phyloP scores from a whole-genome alignment of 1,140 invertebrate genomes.

The Hyphantria cunea region DNA sequence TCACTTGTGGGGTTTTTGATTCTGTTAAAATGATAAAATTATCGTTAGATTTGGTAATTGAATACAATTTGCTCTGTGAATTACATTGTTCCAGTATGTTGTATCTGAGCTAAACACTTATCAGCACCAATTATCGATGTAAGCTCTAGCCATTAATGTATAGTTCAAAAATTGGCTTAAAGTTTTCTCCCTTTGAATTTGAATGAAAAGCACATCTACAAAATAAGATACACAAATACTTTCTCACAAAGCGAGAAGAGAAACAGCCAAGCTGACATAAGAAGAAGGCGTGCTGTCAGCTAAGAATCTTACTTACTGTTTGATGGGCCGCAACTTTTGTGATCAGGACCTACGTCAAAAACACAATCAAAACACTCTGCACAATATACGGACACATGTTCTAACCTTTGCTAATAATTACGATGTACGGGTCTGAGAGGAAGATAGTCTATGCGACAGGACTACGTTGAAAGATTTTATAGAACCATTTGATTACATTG shows the following conservation, averaged over 20 bases:
- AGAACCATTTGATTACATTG: constrained; percentile 40
- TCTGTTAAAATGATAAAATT: constrained; percentile 32
- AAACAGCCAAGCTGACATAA: constrained; percentile 71
- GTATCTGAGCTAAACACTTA: constrained; percentile 57
- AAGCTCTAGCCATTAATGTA: constrained; percentile 3
- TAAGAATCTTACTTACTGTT: constrained; percentile 77
- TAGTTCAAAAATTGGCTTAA: background rate
- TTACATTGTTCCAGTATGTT: constrained; percentile 55
- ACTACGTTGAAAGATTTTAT: constrained; percentile 58
- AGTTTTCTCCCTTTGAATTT: constrained; percentile 1
- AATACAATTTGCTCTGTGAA: constrained; percentile 44
- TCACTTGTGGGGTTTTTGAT: constrained; percentile 8
- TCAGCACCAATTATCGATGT: constrained; percentile 42
- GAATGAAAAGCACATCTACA: constrained; percentile 65
- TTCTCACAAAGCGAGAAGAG: constrained; percentile 67
- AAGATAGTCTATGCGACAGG: constrained; percentile 54
- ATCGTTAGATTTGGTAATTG: constrained; percentile 39
- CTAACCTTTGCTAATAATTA: constrained; percentile 53
- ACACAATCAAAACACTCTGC: constrained; percentile 78
- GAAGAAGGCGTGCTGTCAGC: constrained; percentile 69
- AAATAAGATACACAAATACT: constrained; percentile 57
- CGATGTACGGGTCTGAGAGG: constrained; percentile 50
- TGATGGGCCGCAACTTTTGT: constrained; percentile 79
- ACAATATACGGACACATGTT: constrained; percentile 59
- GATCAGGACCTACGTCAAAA: constrained; percentile 81